Base-by-base conservation (phyloP, 2,888 invertebrate genomes). In the Oxytorus armatus region DNA sequence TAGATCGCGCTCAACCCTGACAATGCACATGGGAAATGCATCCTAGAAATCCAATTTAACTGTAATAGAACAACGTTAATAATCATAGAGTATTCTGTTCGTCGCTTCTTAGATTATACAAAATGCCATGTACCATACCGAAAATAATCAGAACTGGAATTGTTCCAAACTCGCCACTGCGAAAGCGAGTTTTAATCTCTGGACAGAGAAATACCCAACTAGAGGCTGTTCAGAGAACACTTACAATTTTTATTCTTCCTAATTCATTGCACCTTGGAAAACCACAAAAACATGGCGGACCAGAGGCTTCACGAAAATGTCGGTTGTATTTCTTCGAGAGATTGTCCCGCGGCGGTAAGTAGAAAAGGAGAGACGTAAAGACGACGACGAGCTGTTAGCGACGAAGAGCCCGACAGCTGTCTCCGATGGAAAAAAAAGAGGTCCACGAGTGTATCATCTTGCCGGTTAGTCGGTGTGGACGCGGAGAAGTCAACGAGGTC, bases 1-100 rank as follows among this genome's bases (percentile, higher is more conserved):
- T 33, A n/a, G 8, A 1, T 29, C 39, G 16, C 42, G 39, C 25
- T 49, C 59, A 83, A 81, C 79, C 77, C 81, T 82, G 87, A 90
- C 89, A 87, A 87, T 86, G 85, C 90, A 68, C 87, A 78, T 84
- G 90, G 90, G 89, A 90, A 89, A 89, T 90, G 88, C 84, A 83
- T 83, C 82, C 83, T 83, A 81, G 85, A 86, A 88, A 88, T 86
- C 87, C 86, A 87, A 88, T 88, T 68, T 68, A 55, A 57, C 55
- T 51, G 23, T 29, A 16, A 57, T 57, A 29, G 36, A 65, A 77
- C 33, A 33, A 21, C 44, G 55, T 39, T 49, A 65, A 25, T 11
- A 10, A 18, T 18, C 53, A 36, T 10, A 36, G n/a, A 14, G 7
- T 7, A n/a, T 2, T 49, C 49, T 53, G 11, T 42, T 55, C 8